phyloP scores from a whole-genome alignment of 2,888 invertebrate species.

The Fissipunctia ypsillon region DNA sequence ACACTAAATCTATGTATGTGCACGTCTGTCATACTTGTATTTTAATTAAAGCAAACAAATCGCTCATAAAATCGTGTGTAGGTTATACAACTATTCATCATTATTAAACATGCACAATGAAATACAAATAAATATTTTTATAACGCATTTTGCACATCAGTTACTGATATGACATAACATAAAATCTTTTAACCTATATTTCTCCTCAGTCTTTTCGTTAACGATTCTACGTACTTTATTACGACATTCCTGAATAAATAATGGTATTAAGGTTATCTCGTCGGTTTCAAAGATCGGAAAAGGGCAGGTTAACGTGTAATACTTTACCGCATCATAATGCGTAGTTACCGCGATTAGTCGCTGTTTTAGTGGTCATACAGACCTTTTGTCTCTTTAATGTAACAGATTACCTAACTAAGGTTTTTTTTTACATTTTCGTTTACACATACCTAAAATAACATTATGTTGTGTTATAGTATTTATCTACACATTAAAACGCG shows the following conservation, averaged over 20 bases:
- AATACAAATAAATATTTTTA: neutral
- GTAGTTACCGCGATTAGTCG: conserved; percentile 25
- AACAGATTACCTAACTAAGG: neutral
- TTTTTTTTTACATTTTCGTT: neutral
- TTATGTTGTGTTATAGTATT: neutral
- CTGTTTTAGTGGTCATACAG: conserved; percentile 17
- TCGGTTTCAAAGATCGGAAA: conserved; percentile 28
- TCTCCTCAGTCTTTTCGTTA: neutral
- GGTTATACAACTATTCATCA: neutral
- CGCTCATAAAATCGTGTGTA: neutral
- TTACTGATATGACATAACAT: conserved; percentile 9
- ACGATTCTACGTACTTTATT: conserved; percentile 14
- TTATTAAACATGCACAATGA: neutral
- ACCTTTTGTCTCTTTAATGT: conserved; percentile 5
- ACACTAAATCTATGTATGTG: no score
- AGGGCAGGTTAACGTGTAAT: conserved; percentile 34
- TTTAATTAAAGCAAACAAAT: neutral
- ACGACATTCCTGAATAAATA: conserved; percentile 51
- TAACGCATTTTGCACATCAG: conserved; percentile 4
- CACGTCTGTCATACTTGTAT: no score
- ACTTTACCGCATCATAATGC: conserved; percentile 42
- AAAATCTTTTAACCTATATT: conserved; percentile 9
- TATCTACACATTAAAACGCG: neutral
- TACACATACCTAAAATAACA: neutral
- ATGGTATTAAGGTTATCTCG: conserved; percentile 33